Conservation (phyloP, 1,140 invertebrate species). For the Cepaea nemoralis region DNA sequence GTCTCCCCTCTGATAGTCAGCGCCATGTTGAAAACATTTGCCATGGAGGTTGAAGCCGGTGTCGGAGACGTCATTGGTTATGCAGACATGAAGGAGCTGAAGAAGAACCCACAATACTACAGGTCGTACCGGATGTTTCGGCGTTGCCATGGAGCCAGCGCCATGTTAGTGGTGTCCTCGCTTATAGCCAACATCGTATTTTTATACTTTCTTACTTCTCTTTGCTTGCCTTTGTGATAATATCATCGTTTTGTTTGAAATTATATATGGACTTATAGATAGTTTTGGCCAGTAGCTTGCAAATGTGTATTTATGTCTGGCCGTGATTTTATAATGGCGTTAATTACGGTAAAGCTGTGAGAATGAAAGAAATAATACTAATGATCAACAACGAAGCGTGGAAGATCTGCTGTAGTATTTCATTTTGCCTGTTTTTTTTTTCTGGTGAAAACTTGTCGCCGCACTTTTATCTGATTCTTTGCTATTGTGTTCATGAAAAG, state of each 20-base stretch:
- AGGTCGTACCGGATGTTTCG: slow-evolving; percentile 43
- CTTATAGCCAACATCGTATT: slow-evolving; percentile 38
- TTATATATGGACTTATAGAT: too few relatives aligned
- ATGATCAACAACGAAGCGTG: too few relatives aligned
- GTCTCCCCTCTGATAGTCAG: slow-evolving; percentile 45
- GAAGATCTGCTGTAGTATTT: too few relatives aligned
- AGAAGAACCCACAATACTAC: slow-evolving; percentile 38
- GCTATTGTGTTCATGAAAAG: too few relatives aligned
- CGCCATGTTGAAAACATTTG: slow-evolving; percentile 48
- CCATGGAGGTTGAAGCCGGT: slow-evolving; percentile 47
- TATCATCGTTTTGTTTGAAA: background rate
- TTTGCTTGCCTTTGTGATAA: background rate
- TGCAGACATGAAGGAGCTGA: slow-evolving; percentile 44
- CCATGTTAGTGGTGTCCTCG: slow-evolving; percentile 37
- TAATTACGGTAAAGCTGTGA: too few relatives aligned
- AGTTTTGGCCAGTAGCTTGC: too few relatives aligned
- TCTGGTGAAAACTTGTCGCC: too few relatives aligned
- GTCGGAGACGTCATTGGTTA: slow-evolving; percentile 47
- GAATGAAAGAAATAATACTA: too few relatives aligned
- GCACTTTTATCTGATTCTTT: too few relatives aligned
- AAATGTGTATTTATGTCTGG: too few relatives aligned
- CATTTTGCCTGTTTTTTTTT: too few relatives aligned
- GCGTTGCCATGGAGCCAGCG: slow-evolving; percentile 43
- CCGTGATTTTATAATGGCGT: too few relatives aligned
- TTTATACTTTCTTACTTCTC: slow-evolving; percentile 39